Evolutionary conservation across 2,113 vertebrate genomes (phyloP).

Genomic region (Pterocles gutturalis): DNA sequence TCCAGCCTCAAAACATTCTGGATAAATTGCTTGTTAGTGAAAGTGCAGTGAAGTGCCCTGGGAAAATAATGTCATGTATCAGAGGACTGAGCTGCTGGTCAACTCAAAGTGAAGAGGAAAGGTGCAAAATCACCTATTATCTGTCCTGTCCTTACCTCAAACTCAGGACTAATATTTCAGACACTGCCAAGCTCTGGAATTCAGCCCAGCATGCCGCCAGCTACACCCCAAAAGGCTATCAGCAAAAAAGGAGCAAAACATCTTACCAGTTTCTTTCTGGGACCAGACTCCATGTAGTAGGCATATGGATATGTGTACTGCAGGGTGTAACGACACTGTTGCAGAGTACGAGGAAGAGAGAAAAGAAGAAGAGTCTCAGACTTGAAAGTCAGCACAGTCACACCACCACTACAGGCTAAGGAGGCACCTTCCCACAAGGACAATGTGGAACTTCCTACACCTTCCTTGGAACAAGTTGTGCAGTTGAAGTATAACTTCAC

Average conservation of each 20-base stretch:
- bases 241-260: neutral
- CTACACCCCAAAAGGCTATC: neutral
- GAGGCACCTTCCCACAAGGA: neutral
- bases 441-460: neutral
- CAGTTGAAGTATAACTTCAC: neutral
- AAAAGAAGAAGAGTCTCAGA: constrained; percentile 9
- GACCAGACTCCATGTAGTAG: constrained; percentile 99
- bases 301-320: constrained; percentile 99
- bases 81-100: neutral
- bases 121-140: neutral
- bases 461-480: neutral
- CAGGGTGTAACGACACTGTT: constrained; percentile 96
- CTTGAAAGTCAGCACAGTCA: neutral
- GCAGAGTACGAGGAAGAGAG: neutral
- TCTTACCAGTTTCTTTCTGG: constrained; percentile 97
- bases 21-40: constrained; percentile 12
- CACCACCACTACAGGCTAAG: neutral
- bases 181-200: neutral
- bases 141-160: neutral
- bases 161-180: neutral
- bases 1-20: constrained; percentile 19
- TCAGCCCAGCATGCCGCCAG: neutral
- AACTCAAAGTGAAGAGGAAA: neutral
- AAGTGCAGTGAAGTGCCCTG: neutral
- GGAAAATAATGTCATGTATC: neutral